Percentiles rank a stretch among this genome's conserved stretches.
Conservation (phyloP, 2,113 vertebrate species). For the Corynorhinus townsendii region DNA sequence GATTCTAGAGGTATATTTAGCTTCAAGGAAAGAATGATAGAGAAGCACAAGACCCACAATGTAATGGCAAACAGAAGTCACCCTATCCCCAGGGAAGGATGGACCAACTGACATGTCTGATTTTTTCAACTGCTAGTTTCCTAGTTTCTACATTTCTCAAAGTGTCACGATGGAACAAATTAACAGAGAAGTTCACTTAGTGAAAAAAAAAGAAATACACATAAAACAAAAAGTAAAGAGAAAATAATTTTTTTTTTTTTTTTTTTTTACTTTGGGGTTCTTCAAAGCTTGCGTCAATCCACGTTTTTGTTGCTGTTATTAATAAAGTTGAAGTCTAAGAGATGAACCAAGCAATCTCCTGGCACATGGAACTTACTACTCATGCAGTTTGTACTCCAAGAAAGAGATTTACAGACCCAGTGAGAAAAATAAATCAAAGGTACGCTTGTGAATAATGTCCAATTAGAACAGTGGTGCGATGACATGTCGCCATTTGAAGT, state of each 20-base stretch:
- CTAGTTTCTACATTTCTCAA: not conserved
- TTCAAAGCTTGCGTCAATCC: not conserved
- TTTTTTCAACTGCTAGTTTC: not conserved
- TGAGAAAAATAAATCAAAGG: slow-evolving; percentile 67
- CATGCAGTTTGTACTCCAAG: slow-evolving; percentile 45
- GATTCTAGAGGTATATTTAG: not conserved
- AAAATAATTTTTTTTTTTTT: not conserved
- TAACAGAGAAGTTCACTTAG: not conserved
- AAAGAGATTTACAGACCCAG: slow-evolving; percentile 59
- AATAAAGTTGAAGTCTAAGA: slow-evolving; percentile 32
- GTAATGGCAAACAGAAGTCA: not conserved
- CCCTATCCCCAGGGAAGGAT: not conserved
- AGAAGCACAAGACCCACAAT: not conserved
- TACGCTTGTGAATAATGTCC: slow-evolving; percentile 35
- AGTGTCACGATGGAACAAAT: not conserved
- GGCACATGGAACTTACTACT: slow-evolving; percentile 40
- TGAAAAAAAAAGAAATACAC: not conserved
- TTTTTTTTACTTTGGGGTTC: slow-evolving; percentile 8
- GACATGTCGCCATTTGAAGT: slow-evolving; percentile 43
- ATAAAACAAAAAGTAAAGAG: not conserved
- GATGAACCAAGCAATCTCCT: slow-evolving; percentile 41
- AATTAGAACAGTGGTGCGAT: slow-evolving; percentile 30
- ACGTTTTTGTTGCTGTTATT: slow-evolving; percentile 26
- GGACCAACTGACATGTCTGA: not conserved
- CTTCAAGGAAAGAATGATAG: not conserved